Percentiles rank a stretch among this genome's conserved stretches.
Evolutionary conservation across 2,113 vertebrate species (phyloP).

Genomic region (Petrocephalus zakoni): DNA sequence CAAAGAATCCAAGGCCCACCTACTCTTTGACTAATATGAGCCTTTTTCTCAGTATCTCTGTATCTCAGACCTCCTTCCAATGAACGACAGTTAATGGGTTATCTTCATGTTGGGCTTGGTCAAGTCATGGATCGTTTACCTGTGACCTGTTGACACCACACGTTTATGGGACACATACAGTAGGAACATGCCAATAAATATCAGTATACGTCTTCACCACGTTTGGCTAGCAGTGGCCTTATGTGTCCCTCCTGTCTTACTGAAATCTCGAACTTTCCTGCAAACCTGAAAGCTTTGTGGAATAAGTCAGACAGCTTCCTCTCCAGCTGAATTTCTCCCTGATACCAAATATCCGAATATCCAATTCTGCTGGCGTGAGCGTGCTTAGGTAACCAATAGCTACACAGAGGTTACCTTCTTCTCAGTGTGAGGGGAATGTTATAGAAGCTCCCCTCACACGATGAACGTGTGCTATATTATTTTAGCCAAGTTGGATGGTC

Average conservation of each 20-base stretch:
- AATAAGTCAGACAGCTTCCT: slow-evolving; percentile 19
- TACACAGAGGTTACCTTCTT: neutral
- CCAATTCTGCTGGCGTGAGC: neutral
- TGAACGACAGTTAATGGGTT: neutral
- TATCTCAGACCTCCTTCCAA: neutral
- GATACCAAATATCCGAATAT: neutral
- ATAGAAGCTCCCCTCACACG: neutral
- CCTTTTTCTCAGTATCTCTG: neutral
- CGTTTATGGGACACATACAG: neutral
- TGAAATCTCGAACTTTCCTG: neutral
- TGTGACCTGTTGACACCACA: neutral
- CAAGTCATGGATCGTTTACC: neutral
- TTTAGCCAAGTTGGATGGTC: neutral
- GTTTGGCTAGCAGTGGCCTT: neutral
- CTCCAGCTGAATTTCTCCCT: neutral
- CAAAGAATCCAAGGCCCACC: neutral
- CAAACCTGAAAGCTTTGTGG: neutral
- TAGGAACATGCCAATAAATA: neutral
- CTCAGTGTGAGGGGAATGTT: neutral
- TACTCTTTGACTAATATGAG: neutral
- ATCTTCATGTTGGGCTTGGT: neutral
- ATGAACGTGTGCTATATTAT: neutral
- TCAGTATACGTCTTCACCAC: neutral
- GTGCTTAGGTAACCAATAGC: neutral
- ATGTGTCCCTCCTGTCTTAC: neutral